phyloP scores from a whole-genome alignment of 2,888 invertebrate species.

The Tortricodes alternella region DNA sequence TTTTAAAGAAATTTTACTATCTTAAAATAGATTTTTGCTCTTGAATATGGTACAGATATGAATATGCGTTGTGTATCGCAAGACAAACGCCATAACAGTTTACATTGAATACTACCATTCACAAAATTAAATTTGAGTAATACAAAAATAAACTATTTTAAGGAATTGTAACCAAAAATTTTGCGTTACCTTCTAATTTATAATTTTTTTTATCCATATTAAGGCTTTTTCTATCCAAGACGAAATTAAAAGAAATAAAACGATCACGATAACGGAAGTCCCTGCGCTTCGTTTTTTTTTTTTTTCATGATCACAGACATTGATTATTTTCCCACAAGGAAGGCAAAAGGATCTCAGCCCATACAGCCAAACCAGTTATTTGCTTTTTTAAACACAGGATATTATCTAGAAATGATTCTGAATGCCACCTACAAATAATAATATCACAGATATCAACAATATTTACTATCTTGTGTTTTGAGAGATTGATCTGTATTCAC shows the following conservation, averaged over 20 bases:
- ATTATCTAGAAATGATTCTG: too few relatives aligned
- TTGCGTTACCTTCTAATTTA: conserved; percentile 28
- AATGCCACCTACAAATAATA: too few relatives aligned
- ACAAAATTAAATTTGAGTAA: conserved; percentile 13
- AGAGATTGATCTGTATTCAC: too few relatives aligned
- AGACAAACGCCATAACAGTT: conserved; percentile 81
- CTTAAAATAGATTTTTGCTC: conserved; percentile 39
- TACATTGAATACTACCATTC: conserved; percentile 45
- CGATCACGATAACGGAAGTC: conserved; percentile 36
- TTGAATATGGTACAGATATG: conserved; percentile 48
- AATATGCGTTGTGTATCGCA: conserved; percentile 76
- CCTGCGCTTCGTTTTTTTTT: conserved; percentile 9
- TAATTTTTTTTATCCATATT: conserved; percentile 5
- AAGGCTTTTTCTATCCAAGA: neutral
- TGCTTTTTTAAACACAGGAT: too few relatives aligned
- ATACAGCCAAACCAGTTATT: too few relatives aligned
- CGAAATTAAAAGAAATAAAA: conserved; percentile 34
- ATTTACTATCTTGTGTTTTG: too few relatives aligned
- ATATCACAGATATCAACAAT: too few relatives aligned
- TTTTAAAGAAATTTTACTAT: conserved; percentile 38
- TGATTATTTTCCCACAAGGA: too few relatives aligned
- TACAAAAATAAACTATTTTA: neutral
- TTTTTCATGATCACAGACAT: conserved; percentile 15
- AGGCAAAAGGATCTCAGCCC: too few relatives aligned
- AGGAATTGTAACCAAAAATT: neutral